These are phyloP conservation scores for Metaphire vulgaris DNA, from an alignment of 1,140 invertebrate species.

Conservation along the genomic window DNA sequence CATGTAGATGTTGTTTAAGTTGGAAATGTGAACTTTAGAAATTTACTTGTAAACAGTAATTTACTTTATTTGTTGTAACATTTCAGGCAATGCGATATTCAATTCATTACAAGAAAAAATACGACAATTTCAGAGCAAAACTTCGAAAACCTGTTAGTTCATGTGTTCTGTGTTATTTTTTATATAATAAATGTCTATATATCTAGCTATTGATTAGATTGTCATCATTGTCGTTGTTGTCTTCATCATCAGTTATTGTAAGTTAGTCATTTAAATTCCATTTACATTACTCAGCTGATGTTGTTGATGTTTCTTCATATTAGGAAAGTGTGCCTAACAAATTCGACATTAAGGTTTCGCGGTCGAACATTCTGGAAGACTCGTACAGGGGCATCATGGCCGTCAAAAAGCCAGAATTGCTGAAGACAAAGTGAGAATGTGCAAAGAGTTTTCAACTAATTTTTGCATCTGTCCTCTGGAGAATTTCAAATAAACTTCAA, in stretches of 20 bases:
- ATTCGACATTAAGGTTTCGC: slow-evolving; percentile 87
- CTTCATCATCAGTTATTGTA: no score
- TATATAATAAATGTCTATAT: background rate
- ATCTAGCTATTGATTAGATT: no score
- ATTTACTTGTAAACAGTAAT: background rate
- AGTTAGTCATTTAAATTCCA: no score
- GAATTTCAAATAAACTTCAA: no score
- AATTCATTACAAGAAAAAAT: slow-evolving; percentile 96
- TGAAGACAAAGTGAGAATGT: slow-evolving; percentile 68
- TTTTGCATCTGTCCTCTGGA: background rate
- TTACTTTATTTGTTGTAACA: slow-evolving; percentile 29
- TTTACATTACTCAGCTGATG: no score
- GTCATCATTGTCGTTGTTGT: no score
- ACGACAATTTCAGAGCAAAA: slow-evolving; percentile 93
- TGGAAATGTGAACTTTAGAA: no score
- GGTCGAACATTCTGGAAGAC: slow-evolving; percentile 88
- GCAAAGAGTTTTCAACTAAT: background rate
- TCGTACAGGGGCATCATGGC: slow-evolving; percentile 58
- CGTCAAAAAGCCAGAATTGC: slow-evolving; percentile 55
- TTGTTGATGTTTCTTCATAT: slow-evolving; percentile 47
- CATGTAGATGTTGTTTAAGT: no score
- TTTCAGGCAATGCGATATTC: slow-evolving; percentile 88
- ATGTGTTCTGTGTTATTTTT: background rate
- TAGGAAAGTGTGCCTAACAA: slow-evolving; percentile 94
- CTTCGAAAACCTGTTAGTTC: slow-evolving; percentile 83